Evolutionary conservation across 2,797 vertebrate genomes (phyloP).

Genomic region (Bovichtus diacanthus): DNA sequence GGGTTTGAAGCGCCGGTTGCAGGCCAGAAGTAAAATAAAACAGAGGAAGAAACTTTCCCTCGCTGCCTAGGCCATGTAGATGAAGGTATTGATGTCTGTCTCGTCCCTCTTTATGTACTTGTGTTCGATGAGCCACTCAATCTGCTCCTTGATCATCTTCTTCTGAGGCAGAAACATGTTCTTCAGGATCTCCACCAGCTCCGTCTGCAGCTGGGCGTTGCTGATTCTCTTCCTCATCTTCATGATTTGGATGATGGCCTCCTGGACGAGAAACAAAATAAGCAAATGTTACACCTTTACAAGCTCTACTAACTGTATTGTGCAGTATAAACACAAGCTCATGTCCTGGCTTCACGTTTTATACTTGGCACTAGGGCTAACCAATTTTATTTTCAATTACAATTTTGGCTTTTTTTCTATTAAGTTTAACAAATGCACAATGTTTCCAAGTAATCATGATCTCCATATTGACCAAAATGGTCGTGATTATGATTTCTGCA

Average conservation of each 20-base stretch:
- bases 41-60: not conserved
- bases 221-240: slow-evolving; percentile 99
- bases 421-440: no score
- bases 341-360: not conserved
- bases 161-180: slow-evolving; percentile 99
- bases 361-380: no score
- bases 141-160: slow-evolving; percentile 99
- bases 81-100: slow-evolving; percentile 96
- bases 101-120: slow-evolving; percentile 98
- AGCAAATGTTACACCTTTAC: not conserved
- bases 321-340: not conserved
- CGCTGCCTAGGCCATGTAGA: slow-evolving; percentile 93
- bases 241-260: slow-evolving; percentile 99
- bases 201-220: slow-evolving; percentile 97
- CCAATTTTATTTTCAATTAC: no score
- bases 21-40: slow-evolving; percentile 38
- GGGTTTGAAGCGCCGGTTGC: slow-evolving; percentile 43
- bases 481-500: no score
- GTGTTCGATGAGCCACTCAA: slow-evolving; percentile 98
- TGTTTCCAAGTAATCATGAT: no score
- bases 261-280: slow-evolving; percentile 74
- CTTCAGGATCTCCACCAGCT: slow-evolving; percentile 99
- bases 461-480: no score
- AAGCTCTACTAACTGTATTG: not conserved
- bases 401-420: no score